Base-by-base conservation (phyloP, 2,888 invertebrate species). In the Leptopilina drosophilae region DNA sequence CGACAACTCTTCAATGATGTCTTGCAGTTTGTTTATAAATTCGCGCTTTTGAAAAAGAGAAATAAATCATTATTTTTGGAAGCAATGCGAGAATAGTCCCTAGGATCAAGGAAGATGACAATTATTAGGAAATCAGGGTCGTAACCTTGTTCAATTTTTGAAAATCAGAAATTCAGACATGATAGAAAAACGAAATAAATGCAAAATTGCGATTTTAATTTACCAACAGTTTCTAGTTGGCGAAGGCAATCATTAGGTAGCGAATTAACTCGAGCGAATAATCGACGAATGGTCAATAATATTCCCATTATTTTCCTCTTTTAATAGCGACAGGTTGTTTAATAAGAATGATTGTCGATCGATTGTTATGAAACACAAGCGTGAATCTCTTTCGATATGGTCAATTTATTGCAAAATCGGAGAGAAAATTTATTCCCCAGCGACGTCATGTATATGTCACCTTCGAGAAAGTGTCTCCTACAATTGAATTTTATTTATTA, bases 191-290 rank as follows among this genome's bases (percentile, higher is more conserved):
- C 0, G 42, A 8, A 42, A 42, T 5, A 5, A 42, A 42, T 42
- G 7, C 0, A 33, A 33, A 33, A 33, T 33, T 33, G 3, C 0
- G 5, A 33, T 33, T 33, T 42, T 42, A 42, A 42, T 8, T 42
- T 42, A 33, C 33, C 0, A 42, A 8, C 1, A 6, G 5, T 8
- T 42, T 42, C 3, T 7, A 0, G 8, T 42, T 42, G 42, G 42
- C 42, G 2, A 42, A 33, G 8, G 67, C 67, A 53, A 20, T 46
- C 69, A 53, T 14, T 26, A 20, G 53, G 49, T 26, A 69, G 53
- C 53, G 53, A 69, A 69, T 69, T 69, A 69, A 69, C 69, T 69
- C 69, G 69, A 69, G 69, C 53, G 69, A 26, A 69, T 69, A 69
- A 69, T 69, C 49, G 20, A 12, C 14, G 67, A 26, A 20, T 15